Base-by-base conservation (phyloP, 2,797 vertebrate genomes). In the Huso huso region DNA sequence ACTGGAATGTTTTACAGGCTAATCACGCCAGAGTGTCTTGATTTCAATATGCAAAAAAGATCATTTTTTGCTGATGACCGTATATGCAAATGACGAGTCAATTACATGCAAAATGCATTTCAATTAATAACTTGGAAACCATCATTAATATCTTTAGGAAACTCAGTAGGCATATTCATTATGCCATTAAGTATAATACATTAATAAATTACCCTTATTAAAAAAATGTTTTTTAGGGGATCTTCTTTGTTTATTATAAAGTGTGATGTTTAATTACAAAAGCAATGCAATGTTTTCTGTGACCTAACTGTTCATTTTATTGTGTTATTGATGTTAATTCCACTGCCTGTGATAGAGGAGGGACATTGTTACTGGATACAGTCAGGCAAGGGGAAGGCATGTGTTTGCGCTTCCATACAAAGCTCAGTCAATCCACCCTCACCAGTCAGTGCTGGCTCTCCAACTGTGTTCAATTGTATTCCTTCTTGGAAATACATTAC, bases 11-110 rank as follows among this genome's bases (percentile, higher is more conserved):
- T 87, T 84, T 82, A 78, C 69, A 10, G 71, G 81, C 83, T 88
- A 88, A 90, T 90, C 81, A 84, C 82, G 88, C 87, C 73, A 69
- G 67, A 62, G 73, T 50, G 64, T 74, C 77, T 73, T 78, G 85
- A 85, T 87, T 89, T 86, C 85, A 83, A 86, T 87, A 88, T 84
- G 82, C 85, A 83, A 84, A 85, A 82, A 2, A 76, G 82, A 87
- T 84, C 77, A 77, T 84, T 88, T 87, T 87, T 76, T 83, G 86
- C 87, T 86, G 85, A 87, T 86, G 83, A 87, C 83, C 82, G 82
- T 83, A 77, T 85, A 88, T 87, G 86, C 86, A 87, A 87, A 88
- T 87, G 84, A 83, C 85, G 83, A 86, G 84, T 88, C 82, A 83
- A 87, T 87, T 85, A 87, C 65, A 72, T 66, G 52, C 60, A 66